Evolutionary conservation across 2,888 invertebrate species (phyloP).

Genomic region (Spialia ferax): DNA sequence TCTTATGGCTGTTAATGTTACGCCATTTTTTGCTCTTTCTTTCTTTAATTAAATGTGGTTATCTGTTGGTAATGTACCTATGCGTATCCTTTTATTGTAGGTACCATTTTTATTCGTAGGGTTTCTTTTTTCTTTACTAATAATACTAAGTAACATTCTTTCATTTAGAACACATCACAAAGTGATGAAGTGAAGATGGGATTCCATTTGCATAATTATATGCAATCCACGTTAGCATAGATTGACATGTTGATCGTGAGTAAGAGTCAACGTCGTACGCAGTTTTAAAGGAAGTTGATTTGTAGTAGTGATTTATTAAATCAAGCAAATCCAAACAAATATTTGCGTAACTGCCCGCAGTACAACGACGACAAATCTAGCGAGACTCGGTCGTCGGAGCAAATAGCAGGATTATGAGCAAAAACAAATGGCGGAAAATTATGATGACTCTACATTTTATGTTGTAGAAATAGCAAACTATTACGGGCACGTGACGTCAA

Average conservation of each 20-base stretch:
- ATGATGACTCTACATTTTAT: not conserved
- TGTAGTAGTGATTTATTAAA: slow-evolving; percentile 28
- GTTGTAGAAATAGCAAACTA: not conserved
- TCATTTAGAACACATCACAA: too few relatives aligned
- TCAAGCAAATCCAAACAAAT: slow-evolving; percentile 33
- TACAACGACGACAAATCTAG: slow-evolving; percentile 42
- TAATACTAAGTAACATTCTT: too few relatives aligned
- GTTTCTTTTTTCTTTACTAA: too few relatives aligned
- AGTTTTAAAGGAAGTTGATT: slow-evolving; percentile 21
- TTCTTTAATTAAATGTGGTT: too few relatives aligned
- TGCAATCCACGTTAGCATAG: slow-evolving; percentile 23
- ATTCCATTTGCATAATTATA: too few relatives aligned
- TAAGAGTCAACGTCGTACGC: slow-evolving; percentile 11
- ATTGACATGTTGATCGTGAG: slow-evolving; percentile 2
- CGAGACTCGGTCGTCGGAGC: slow-evolving; percentile 1
- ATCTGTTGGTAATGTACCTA: too few relatives aligned
- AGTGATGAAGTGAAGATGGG: too few relatives aligned
- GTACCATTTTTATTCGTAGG: too few relatives aligned
- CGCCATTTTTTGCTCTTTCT: too few relatives aligned
- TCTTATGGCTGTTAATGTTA: too few relatives aligned
- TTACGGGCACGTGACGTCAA: not conserved
- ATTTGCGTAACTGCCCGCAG: slow-evolving; percentile 15
- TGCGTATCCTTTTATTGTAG: too few relatives aligned
- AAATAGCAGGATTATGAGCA: not conserved
- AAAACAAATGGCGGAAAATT: slow-evolving; percentile 10